Evolutionary conservation across 2,797 vertebrate genomes (phyloP).

Genomic region (Diglossa cyanea): DNA sequence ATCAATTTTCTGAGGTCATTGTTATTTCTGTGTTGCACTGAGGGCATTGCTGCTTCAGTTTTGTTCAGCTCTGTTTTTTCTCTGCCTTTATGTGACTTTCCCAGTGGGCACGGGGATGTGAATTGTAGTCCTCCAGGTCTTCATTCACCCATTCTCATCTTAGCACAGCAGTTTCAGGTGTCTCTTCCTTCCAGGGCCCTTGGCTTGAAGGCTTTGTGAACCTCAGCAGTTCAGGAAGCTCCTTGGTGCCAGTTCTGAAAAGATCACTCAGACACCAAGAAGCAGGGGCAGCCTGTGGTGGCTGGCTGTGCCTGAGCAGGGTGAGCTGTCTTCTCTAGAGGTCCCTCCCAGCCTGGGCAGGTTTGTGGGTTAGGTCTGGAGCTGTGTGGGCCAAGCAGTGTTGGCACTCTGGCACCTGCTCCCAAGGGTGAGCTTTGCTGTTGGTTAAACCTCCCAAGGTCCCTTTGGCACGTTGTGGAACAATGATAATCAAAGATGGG

Average conservation of each 20-base stretch:
- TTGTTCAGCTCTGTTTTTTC: not conserved
- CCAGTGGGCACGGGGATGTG: too few species aligned
- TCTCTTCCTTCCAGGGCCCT: not conserved
- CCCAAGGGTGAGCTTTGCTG: not conserved
- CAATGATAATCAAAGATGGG: not conserved
- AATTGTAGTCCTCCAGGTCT: not conserved
- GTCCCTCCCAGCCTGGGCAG: not conserved
- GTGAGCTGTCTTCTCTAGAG: not conserved
- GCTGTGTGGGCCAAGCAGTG: not conserved
- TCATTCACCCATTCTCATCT: not conserved
- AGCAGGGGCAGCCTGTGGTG: not conserved
- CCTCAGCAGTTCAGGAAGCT: not conserved
- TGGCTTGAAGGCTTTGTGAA: not conserved
- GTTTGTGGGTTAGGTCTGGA: not conserved
- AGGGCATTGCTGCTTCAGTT: not conserved
- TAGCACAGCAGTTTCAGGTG: not conserved
- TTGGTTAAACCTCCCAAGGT: not conserved
- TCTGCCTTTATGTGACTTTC: not conserved
- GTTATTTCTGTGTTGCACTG: not conserved
- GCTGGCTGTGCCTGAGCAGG: not conserved
- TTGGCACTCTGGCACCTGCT: not conserved
- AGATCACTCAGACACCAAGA: not conserved
- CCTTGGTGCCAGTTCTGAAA: not conserved
- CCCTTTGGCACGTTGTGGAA: not conserved
- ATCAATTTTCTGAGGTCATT: not conserved